Percentiles rank a stretch among this genome's conserved stretches.
Evolutionary conservation across 2,113 vertebrate genomes (phyloP).

Genomic region (Sphaerodactylus townsendi): DNA sequence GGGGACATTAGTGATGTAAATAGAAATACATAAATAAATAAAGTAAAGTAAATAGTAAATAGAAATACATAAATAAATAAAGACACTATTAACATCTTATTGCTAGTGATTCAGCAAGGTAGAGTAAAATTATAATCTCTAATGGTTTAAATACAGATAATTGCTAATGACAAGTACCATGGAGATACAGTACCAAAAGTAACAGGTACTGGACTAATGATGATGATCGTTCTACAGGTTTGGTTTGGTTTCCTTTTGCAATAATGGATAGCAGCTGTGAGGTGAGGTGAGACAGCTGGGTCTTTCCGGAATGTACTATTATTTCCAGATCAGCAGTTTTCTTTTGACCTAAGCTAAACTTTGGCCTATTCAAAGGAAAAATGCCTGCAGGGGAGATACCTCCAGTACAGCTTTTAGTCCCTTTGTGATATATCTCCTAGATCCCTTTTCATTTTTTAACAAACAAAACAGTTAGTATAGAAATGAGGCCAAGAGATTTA

Average conservation of each 20-base stretch:
- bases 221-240: conserved; percentile 48
- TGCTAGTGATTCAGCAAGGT: not conserved
- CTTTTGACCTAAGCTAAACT: conserved; percentile 78
- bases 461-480: conserved; percentile 47
- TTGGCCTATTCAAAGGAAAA: conserved; percentile 62
- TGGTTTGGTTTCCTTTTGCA: conserved; percentile 55
- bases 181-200: not conserved
- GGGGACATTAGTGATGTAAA: no score
- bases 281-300: conserved; percentile 47
- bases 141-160: not conserved
- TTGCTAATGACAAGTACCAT: not conserved
- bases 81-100: not conserved
- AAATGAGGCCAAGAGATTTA: conserved; percentile 62
- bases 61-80: no score
- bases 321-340: conserved; percentile 80
- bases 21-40: no score
- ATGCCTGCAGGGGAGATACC: conserved; percentile 66
- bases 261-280: conserved; percentile 57
- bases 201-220: not conserved
- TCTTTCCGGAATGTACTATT: conserved; percentile 74
- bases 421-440: conserved; percentile 48
- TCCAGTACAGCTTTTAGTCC: conserved; percentile 53
- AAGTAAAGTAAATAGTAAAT: no score
- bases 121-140: not conserved
- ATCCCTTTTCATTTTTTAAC: conserved; percentile 49